Percentiles rank a stretch among this genome's conserved stretches.
Evolutionary conservation across 2,888 invertebrate genomes (phyloP).

Genomic region (Trachelus tabidus): DNA sequence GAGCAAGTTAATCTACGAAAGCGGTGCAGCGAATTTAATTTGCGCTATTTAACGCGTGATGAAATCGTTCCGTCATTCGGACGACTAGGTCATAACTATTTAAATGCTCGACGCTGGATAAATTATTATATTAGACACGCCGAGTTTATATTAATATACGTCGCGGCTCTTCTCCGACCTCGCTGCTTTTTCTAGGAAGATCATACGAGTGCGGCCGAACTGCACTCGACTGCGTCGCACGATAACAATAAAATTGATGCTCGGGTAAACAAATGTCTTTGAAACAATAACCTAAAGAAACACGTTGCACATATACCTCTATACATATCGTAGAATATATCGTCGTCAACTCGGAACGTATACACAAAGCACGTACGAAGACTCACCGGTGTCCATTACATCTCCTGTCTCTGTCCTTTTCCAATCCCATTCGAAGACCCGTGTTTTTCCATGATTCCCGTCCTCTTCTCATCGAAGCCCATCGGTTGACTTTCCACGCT

Average conservation of each 20-base stretch:
- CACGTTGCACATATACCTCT: too few relatives aligned
- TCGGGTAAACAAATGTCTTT: not conserved
- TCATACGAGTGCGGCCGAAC: not conserved
- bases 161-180: conserved; percentile 11
- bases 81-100: conserved; percentile 59
- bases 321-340: not conserved
- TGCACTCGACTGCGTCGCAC: not conserved
- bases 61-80: conserved; percentile 54
- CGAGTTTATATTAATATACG: conserved; percentile 58
- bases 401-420: not conserved
- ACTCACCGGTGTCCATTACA: not conserved
- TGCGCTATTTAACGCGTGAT: conserved; percentile 59
- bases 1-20: conserved; percentile 54
- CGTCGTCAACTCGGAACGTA: too few relatives aligned
- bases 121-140: conserved; percentile 62
- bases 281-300: not conserved
- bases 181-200: not conserved
- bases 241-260: not conserved
- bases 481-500: not conserved
- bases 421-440: not conserved
- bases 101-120: conserved; percentile 55
- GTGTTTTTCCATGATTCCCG: not conserved
- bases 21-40: conserved; percentile 58
- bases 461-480: not conserved
- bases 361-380: not conserved